Base-by-base conservation (phyloP, 2,797 vertebrate species). In the Malacoctenus gilli region DNA sequence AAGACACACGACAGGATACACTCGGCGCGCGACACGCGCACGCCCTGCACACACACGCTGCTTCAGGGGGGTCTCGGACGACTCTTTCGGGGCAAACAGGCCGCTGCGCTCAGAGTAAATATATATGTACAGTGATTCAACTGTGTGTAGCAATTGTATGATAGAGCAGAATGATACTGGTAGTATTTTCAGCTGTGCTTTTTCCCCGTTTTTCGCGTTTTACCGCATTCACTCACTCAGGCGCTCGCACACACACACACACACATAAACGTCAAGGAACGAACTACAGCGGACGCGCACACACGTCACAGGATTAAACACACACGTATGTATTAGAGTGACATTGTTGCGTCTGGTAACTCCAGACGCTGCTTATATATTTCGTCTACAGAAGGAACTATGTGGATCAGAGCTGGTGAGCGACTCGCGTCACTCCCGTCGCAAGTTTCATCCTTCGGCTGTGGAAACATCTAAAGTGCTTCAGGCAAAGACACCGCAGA, bases 91-190 rank as follows among this genome's bases (percentile, higher is more conserved):
- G 56, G 50, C 42, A 50, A 73, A 41, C 35, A 43, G 38, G 16
- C 38, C 1, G 14, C 52, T 75, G 70, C 60, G 60, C 56, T 49
- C 37, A 46, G 58, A 60, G 44, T 65, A 66, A 59, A 77, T 76
- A 46, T 60, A 46, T 63, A 43, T 64, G 79, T 50, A 79, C 75
- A 68, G 28, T 59, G 57, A 72, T 61, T 58, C 20, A 57, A 40
- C 15, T 73, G 40, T 50, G 59, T 70, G 48, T 58, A 75, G 46
- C 59, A 66, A 72, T 71, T 65, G 41, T 76, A 56, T 71, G 59
- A 73, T 72, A 78, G 53, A 82, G 59, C 65, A 66, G 49, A 79
- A 63, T 81, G 69, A 82, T 72, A 67, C 46, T 75, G 73, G 21
- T 55, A 55, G 64, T 57, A 59, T 61, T 79, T 66, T 62, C 8